Evolutionary conservation across 1,140 invertebrate genomes (phyloP).

Genomic region (Cotesia vestalis): DNA sequence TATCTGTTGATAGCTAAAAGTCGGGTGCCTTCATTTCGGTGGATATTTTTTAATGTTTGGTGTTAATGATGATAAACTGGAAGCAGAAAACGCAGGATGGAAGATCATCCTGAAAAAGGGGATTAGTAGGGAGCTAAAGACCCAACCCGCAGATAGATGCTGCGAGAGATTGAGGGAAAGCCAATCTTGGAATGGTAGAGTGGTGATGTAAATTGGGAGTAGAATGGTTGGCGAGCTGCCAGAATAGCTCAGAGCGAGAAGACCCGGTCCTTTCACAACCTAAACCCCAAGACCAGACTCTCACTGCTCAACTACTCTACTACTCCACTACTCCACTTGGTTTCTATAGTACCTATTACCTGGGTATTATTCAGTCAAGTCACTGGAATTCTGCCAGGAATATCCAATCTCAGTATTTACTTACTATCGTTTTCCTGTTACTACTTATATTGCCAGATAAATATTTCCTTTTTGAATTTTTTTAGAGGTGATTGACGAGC

Average conservation of each 20-base stretch:
- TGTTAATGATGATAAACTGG: no score
- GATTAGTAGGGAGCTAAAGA: background rate
- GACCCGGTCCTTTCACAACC: no score
- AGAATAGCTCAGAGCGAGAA: no score
- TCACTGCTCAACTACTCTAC: no score
- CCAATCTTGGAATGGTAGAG: constrained; percentile 43
- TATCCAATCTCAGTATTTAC: background rate
- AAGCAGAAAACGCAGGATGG: background rate
- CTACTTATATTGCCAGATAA: no score
- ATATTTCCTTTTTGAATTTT: no score
- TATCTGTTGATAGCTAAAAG: no score
- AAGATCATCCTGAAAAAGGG: background rate
- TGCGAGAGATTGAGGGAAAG: constrained; percentile 14
- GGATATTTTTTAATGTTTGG: no score
- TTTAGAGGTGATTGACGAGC: no score
- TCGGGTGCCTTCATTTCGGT: no score
- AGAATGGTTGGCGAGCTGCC: constrained; percentile 28
- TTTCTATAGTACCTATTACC: constrained; percentile 12
- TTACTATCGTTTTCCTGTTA: no score
- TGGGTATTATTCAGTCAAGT: constrained; percentile 9
- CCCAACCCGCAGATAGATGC: background rate
- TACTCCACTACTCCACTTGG: background rate
- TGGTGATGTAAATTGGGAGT: constrained; percentile 41
- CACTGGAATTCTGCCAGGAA: constrained; percentile 8
- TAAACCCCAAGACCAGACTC: constrained; percentile 1